These are phyloP conservation scores for Pseudorhombus dupliciocellatus DNA, from an alignment of 2,113 vertebrate genomes.

Conservation along the genomic window DNA sequence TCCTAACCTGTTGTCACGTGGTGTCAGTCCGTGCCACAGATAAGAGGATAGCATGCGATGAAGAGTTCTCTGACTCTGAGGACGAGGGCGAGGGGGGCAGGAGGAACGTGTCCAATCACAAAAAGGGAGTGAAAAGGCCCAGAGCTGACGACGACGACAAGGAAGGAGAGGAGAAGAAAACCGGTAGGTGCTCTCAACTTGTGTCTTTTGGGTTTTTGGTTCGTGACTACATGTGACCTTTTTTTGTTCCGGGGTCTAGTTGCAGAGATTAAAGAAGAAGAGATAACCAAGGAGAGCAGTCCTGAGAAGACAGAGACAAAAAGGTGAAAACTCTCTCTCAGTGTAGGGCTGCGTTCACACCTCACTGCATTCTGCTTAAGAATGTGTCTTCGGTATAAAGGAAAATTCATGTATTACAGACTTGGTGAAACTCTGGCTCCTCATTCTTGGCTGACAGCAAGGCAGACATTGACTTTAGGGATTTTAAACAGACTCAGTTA, in stretches of 20 bases:
- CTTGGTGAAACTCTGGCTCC: too few species aligned
- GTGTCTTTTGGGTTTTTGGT: too few species aligned
- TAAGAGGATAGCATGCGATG: slow-evolving; percentile 93
- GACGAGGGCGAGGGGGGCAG: slow-evolving; percentile 93
- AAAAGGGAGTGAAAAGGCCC: slow-evolving; percentile 89
- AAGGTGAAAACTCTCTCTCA: slow-evolving; percentile 76
- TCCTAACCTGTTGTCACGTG: slow-evolving; percentile 2
- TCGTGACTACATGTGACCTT: background rate
- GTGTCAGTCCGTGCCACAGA: slow-evolving; percentile 90
- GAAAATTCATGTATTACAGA: too few species aligned
- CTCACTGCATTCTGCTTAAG: background rate
- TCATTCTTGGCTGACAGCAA: too few species aligned
- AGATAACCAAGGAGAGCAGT: slow-evolving; percentile 88
- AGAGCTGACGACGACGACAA: slow-evolving; percentile 92
- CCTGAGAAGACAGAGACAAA: slow-evolving; percentile 89
- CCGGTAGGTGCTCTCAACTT: slow-evolving; percentile 73
- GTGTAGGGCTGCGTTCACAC: background rate
- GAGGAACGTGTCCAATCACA: slow-evolving; percentile 89
- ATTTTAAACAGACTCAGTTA: too few species aligned
- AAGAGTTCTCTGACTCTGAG: slow-evolving; percentile 95
- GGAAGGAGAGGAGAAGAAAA: slow-evolving; percentile 90
- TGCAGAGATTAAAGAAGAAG: slow-evolving; percentile 91
- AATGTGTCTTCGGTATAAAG: too few species aligned
- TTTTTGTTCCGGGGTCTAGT: slow-evolving; percentile 12
- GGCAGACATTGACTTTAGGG: too few species aligned